Evolutionary conservation across 1,140 invertebrate genomes (phyloP).

Genomic region (Drosophila neocordata): DNA sequence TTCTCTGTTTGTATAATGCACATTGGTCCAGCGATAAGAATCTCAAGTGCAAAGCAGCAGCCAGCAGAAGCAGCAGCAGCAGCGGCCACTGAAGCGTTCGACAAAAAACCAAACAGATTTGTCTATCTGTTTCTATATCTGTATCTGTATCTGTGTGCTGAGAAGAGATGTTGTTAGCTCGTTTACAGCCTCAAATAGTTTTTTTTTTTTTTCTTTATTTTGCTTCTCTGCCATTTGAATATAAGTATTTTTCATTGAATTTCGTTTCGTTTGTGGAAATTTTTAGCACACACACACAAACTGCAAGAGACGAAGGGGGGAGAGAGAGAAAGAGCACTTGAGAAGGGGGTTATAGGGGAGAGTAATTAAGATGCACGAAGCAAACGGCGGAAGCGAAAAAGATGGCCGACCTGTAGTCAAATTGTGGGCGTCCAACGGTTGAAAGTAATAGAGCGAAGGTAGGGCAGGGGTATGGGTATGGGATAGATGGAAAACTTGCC

Average conservation of each 20-base stretch:
- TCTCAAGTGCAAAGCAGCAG: conserved; percentile 79
- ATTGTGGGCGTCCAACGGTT: conserved; percentile 43
- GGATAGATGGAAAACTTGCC: conserved; percentile 35
- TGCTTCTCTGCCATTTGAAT: conserved; percentile 70
- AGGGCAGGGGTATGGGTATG: conserved; percentile 2
- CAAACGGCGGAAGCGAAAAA: conserved; percentile 74
- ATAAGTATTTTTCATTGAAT: conserved; percentile 73
- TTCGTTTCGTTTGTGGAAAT: conserved; percentile 76
- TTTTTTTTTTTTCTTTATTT: neutral
- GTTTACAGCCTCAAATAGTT: conserved; percentile 72
- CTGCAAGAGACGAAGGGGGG: neutral
- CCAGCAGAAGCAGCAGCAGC: conserved; percentile 69
- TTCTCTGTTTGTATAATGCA: conserved; percentile 35
- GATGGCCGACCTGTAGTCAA: conserved; percentile 57
- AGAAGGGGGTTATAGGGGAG: conserved; percentile 31
- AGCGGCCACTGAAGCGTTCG: conserved; percentile 75
- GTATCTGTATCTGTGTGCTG: conserved; percentile 13
- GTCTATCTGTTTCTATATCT: conserved; percentile 31
- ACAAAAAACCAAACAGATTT: conserved; percentile 60
- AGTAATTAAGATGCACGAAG: conserved; percentile 79
- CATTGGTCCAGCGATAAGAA: conserved; percentile 76
- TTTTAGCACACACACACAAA: conserved; percentile 47
- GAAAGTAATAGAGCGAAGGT: neutral
- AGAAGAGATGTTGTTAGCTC: conserved; percentile 51
- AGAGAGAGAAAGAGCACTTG: neutral